phyloP scores from a whole-genome alignment of 2,113 vertebrate genomes.

The Puntigrus tetrazona region DNA sequence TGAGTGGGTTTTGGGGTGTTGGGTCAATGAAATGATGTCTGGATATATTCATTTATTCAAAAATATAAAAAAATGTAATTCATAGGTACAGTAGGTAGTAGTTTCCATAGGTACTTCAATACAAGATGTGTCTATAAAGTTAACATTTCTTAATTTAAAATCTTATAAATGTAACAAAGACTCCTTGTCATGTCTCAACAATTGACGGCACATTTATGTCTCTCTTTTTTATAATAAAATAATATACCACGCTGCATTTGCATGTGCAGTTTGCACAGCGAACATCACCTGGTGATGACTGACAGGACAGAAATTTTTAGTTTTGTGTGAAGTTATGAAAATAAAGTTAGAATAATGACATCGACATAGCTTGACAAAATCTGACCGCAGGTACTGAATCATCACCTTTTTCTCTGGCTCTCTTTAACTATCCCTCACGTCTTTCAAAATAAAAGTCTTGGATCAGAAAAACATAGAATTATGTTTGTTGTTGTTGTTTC shows the following conservation, averaged over 20 bases:
- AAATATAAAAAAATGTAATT: background rate
- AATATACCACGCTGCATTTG: too few species aligned
- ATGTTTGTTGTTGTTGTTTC: background rate
- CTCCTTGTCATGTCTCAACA: too few species aligned
- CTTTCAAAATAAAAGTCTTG: background rate
- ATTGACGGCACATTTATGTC: too few species aligned
- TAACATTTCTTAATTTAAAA: background rate
- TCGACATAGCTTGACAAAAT: background rate
- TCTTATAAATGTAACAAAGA: background rate
- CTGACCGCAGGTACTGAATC: background rate
- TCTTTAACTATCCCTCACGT: background rate
- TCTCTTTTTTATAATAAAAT: too few species aligned
- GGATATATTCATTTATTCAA: background rate
- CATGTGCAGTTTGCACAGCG: too few species aligned
- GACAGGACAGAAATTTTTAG: background rate
- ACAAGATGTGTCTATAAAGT: background rate
- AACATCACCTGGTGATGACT: too few species aligned
- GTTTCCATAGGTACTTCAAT: too few species aligned
- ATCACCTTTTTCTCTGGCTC: background rate
- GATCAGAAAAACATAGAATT: background rate
- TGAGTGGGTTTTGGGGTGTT: background rate
- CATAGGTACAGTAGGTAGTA: background rate
- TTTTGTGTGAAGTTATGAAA: too few species aligned
- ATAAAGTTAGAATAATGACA: too few species aligned
- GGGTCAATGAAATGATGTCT: background rate